phyloP scores from a whole-genome alignment of 2,797 vertebrate species.

The Aotus griseimembra region DNA sequence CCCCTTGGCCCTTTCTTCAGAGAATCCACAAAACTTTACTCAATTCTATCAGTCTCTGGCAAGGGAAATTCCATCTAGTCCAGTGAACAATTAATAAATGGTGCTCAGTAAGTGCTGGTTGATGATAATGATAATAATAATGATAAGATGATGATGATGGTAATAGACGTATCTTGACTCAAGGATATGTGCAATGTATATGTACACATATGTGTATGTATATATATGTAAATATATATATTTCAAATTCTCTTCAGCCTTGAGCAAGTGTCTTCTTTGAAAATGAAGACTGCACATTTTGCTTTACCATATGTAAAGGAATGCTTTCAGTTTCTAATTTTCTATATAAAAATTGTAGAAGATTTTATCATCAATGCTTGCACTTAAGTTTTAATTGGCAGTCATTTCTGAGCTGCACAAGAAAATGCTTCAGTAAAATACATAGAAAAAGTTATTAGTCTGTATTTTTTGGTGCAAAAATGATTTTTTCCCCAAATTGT shows the following conservation, averaged over 20 bases:
- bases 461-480: constrained; percentile 23
- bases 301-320: not conserved
- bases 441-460: not conserved
- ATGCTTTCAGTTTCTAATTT: constrained; percentile 11
- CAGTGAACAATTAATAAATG: not conserved
- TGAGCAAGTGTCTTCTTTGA: not conserved
- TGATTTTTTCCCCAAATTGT: not conserved
- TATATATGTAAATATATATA: not conserved
- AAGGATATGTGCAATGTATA: not conserved
- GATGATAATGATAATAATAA: not conserved
- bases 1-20: not conserved
- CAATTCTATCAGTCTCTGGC: not conserved
- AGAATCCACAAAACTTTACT: not conserved
- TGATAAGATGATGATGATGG: not conserved
- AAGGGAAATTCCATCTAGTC: not conserved
- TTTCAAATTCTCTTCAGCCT: constrained; percentile 17
- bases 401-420: not conserved
- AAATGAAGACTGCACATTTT: not conserved
- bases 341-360: constrained; percentile 19
- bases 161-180: not conserved
- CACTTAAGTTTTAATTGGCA: constrained; percentile 46
- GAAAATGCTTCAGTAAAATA: constrained; percentile 36
- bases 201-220: not conserved
- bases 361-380: not conserved
- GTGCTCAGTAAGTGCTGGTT: not conserved